Percentiles rank a stretch among this genome's conserved stretches.
These are phyloP conservation scores for Cotesia vestalis DNA, from an alignment of 1,140 invertebrate species.

Conservation along the genomic window DNA sequence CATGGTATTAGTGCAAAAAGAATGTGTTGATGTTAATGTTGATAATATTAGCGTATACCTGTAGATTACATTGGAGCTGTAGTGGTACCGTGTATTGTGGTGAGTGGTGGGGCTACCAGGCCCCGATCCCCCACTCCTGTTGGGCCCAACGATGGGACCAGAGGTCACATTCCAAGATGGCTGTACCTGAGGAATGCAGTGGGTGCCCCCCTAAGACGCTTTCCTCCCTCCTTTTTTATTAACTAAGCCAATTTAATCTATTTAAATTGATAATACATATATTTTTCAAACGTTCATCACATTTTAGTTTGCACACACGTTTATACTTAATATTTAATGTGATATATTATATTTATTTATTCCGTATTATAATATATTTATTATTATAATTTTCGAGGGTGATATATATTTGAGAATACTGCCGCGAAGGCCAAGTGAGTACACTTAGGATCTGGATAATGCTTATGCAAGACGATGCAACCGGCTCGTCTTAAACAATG, in stretches of 20 bases:
- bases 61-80: not conserved
- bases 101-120: conserved; percentile 17
- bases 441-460: conserved; percentile 48
- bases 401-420: conserved; percentile 7
- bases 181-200: conserved; percentile 67
- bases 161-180: conserved; percentile 70
- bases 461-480: conserved; percentile 60
- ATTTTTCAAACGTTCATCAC: not conserved
- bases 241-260: conserved; percentile 57
- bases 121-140: conserved; percentile 24
- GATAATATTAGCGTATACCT: not conserved
- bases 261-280: conserved; percentile 26
- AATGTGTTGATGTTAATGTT: not conserved
- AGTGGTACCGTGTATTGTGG: not conserved
- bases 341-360: not conserved
- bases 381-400: conserved; percentile 3
- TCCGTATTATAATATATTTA: not conserved
- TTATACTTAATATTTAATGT: conserved; percentile 2
- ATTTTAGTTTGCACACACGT: not conserved
- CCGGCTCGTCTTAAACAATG: conserved; percentile 62
- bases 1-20: too few relatives aligned
- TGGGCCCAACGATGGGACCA: conserved; percentile 39
- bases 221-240: conserved; percentile 56
- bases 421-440: conserved; percentile 36
- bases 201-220: conserved; percentile 63